Base-by-base conservation (phyloP, 2,888 invertebrate genomes). In the Gasteruption jaculator region DNA sequence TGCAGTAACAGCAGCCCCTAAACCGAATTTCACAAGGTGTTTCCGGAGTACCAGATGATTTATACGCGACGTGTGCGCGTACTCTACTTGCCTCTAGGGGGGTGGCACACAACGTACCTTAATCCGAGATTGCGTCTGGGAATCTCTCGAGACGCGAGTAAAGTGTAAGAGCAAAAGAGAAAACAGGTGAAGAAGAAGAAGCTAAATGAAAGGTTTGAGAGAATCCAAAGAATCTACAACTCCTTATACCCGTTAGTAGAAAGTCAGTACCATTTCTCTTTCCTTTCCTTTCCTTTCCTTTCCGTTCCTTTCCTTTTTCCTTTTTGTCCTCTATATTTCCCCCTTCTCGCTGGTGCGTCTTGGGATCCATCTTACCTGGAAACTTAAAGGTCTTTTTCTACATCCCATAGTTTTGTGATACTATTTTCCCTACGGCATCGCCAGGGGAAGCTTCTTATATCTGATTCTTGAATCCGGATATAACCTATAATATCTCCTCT, bases 81-180 rank as follows among this genome's bases (percentile, higher is more conserved):
- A n/a, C 11, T 31, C 29, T 12, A 19, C 22, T n/a, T 15, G 5
- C 19, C n/a, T 29, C 15, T 10, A 32, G 26, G 33, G 16, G 33
- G 27, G 33, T 24, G 18, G 30, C 15, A 15, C 26, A 40, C 42
- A 41, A 45, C 30, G 41, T 41, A 41, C 42, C 50, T 52, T 53
- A 50, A 54, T 53, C 51, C 46, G 38, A 52, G 56, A 56, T 58
- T 48, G 51, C 47, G 46, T 48, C 43, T 24, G 43, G 40, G 27
- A 21, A 21, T 39, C 32, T 32, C 30, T 24, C 12, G 29, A 3
- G 44, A 3, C 33, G 14, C 32, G 22, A 14, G 39, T 32, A 26
- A 6, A 22, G 40, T 19, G 11, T n/a, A n/a, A 21, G 24, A n/a
- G 31, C 12, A 24, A 10, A n/a, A n/a, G n/a, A n/a, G n/a, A n/a